phyloP scores from a whole-genome alignment of 30 jellyfish, hydroid and myxozoan genomes.

The Aurelia aurita complex sp. Pacific region DNA sequence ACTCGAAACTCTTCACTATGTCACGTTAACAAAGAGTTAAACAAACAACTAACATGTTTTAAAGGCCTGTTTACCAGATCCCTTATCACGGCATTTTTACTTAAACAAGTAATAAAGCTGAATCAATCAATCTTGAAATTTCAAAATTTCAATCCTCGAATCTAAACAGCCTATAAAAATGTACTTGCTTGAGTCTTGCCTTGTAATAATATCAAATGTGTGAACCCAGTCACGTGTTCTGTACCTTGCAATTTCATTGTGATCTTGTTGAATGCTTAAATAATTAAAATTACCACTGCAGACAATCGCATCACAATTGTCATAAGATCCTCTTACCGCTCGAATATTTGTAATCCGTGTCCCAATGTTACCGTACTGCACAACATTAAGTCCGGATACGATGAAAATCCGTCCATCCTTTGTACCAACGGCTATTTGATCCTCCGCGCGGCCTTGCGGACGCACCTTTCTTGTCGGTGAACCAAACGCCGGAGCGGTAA shows the following conservation, averaged over 20 bases:
- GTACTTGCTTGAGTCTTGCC: conserved; percentile 45
- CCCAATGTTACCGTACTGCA: conserved; percentile 69
- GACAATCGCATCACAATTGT: conserved; percentile 63
- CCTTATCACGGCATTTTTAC: too few species aligned
- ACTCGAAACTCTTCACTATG: too few species aligned
- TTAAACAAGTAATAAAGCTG: too few species aligned
- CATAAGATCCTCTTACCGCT: conserved; percentile 65
- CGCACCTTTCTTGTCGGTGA: conserved; percentile 59
- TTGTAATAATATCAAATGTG: conserved; percentile 51
- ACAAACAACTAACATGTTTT: too few species aligned
- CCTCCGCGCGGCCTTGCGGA: conserved; percentile 52
- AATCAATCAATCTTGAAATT: neutral
- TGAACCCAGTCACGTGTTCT: conserved; percentile 84
- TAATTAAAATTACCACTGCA: conserved; percentile 88
- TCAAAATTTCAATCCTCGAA: conserved; percentile 34
- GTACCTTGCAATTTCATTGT: conserved; percentile 33
- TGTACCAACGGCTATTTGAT: conserved; percentile 88
- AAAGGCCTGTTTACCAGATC: too few species aligned
- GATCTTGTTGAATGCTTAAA: conserved; percentile 64
- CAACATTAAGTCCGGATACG: conserved; percentile 42
- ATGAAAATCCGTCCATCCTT: conserved; percentile 74
- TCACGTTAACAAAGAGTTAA: too few species aligned
- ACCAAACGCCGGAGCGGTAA: conserved; percentile 21
- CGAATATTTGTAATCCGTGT: conserved; percentile 62
- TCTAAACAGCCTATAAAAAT: conserved; percentile 76